A percentile compares a stretch with the other conserved stretches of the same genome.
These are phyloP conservation scores for Gasteruption jaculator DNA, from an alignment of 2,888 invertebrate genomes.

Conservation along the genomic window DNA sequence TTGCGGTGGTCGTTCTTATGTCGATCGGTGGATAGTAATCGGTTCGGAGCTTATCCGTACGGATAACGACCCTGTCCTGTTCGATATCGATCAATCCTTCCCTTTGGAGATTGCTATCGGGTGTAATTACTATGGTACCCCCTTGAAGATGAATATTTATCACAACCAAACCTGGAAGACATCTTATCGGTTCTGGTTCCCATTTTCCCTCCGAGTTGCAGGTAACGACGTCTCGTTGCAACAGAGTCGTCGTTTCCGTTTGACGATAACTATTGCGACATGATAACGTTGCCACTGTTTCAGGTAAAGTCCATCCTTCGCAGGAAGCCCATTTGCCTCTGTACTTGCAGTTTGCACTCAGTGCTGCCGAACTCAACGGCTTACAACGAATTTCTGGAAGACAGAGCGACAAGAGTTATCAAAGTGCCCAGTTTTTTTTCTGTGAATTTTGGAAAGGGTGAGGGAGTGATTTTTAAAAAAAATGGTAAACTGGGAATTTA, in stretches of 20 bases:
- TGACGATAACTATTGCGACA: conserved; percentile 37
- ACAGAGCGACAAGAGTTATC: no score
- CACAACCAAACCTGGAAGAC: conserved; percentile 42
- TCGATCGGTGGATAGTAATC: conserved; percentile 24
- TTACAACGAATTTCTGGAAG: conserved; percentile 39
- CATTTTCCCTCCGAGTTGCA: conserved; percentile 41
- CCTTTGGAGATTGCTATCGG: conserved; percentile 13
- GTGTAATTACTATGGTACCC: conserved; percentile 13
- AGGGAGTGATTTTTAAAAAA: no score
- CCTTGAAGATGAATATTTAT: conserved; percentile 35
- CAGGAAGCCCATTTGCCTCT: conserved; percentile 30
- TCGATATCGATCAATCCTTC: conserved; percentile 25
- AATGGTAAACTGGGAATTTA: no score
- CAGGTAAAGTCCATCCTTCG: conserved; percentile 28
- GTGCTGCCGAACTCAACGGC: conserved; percentile 30
- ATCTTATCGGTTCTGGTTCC: conserved; percentile 43
- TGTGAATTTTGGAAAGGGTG: no score
- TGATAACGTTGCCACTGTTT: conserved; percentile 31
- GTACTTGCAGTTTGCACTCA: conserved; percentile 29
- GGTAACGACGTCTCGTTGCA: conserved; percentile 26
- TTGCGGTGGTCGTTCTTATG: conserved; percentile 17
- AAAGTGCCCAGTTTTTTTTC: no score
- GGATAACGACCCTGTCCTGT: conserved; percentile 27
- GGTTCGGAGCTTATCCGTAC: conserved; percentile 12
- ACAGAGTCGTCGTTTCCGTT: conserved; percentile 24